Evolutionary conservation across 35 echinoderm and acorn worm species (phyloP).

Genomic region (Chiridota heheva): DNA sequence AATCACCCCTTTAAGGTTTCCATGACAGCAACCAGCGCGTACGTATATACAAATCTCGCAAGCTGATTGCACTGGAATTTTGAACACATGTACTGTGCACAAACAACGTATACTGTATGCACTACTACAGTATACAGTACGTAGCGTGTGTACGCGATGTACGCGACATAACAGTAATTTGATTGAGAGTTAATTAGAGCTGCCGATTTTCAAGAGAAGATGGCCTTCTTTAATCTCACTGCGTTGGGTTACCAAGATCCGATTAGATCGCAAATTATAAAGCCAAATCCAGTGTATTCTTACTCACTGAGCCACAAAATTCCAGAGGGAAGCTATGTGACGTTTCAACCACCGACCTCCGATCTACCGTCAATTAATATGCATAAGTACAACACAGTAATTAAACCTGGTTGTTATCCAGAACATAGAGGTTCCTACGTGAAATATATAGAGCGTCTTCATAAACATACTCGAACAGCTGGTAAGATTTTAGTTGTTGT

Average conservation of each 20-base stretch:
- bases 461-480: conserved; percentile 15
- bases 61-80: too few relatives aligned
- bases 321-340: conserved; percentile 1
- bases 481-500: too few relatives aligned
- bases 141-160: too few relatives aligned
- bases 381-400: conserved; percentile 13
- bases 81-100: too few relatives aligned
- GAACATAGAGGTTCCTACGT: conserved; percentile 25
- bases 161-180: too few relatives aligned
- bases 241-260: conserved; percentile 29
- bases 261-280: neutral
- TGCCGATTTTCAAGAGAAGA: too few relatives aligned
- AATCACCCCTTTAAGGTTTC: too few relatives aligned
- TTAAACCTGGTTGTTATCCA: neutral
- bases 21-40: too few relatives aligned
- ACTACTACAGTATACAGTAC: too few relatives aligned
- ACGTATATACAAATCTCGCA: too few relatives aligned
- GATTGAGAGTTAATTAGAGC: too few relatives aligned
- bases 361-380: conserved; percentile 30
- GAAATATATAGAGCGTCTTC: conserved; percentile 5
- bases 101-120: too few relatives aligned
- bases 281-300: conserved; percentile 10
- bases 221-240: conserved; percentile 32
- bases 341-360: conserved; percentile 19
- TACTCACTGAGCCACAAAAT: conserved; percentile 19